These are phyloP conservation scores for Triplophysa tibetana DNA, from an alignment of 2,113 vertebrate genomes.

Conservation along the genomic window DNA sequence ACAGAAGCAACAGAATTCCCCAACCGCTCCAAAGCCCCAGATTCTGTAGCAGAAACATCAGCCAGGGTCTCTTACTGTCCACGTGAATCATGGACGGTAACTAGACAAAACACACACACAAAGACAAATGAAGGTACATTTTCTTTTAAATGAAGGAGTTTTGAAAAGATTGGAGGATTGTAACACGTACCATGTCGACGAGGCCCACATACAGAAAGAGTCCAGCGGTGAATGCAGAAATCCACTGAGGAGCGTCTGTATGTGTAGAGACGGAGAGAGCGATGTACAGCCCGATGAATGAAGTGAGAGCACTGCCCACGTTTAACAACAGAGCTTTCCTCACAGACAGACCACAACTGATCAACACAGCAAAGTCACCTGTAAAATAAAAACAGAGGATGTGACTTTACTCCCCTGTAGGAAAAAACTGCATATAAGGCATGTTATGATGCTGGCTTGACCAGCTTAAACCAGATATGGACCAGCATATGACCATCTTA, in stretches of 20 bases:
- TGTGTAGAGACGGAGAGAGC: slow-evolving; percentile 76
- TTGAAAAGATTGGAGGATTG: no score
- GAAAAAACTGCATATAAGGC: no score
- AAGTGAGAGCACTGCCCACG: slow-evolving; percentile 76
- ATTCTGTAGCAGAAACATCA: slow-evolving; percentile 83
- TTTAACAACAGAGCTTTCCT: slow-evolving; percentile 79
- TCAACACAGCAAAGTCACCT: slow-evolving; percentile 89
- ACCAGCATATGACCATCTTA: no score
- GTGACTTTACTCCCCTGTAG: not conserved
- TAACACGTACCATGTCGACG: slow-evolving; percentile 81
- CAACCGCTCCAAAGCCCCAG: slow-evolving; percentile 83
- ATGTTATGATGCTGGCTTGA: no score
- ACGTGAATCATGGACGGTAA: slow-evolving; percentile 76
- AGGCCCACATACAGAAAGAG: slow-evolving; percentile 90
- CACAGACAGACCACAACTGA: slow-evolving; percentile 78
- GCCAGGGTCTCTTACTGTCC: slow-evolving; percentile 74
- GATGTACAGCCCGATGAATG: slow-evolving; percentile 85
- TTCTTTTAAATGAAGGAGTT: no score
- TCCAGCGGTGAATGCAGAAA: slow-evolving; percentile 80
- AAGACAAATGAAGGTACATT: not conserved
- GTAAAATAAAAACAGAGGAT: not conserved
- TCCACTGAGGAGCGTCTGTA: slow-evolving; percentile 77
- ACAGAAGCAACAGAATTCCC: slow-evolving; percentile 78
- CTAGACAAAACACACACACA: slow-evolving; percentile 54
- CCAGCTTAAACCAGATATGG: no score